These are phyloP conservation scores for Sebastes itinus DNA, from an alignment of 2,797 vertebrate genomes.

Conservation along the genomic window DNA sequence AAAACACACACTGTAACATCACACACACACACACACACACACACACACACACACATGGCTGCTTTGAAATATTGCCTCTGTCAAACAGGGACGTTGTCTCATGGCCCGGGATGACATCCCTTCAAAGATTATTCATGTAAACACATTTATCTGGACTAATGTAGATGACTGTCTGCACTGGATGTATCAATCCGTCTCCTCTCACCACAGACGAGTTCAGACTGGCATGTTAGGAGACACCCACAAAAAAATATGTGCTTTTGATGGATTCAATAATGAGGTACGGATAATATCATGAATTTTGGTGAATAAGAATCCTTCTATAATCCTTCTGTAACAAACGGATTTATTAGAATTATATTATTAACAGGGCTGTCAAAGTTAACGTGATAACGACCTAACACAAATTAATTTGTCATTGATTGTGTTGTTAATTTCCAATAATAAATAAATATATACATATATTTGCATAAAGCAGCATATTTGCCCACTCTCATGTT, in stretches of 20 bases:
- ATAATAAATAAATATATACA: too few relatives aligned
- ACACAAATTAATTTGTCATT: too few relatives aligned
- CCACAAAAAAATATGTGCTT: background rate
- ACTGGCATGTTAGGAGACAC: background rate
- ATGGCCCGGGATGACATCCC: conserved; percentile 26
- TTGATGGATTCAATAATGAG: background rate
- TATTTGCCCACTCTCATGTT: too few relatives aligned
- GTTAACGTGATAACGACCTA: too few relatives aligned
- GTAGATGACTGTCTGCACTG: conserved; percentile 13
- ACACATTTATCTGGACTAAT: conserved; percentile 54
- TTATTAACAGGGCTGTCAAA: too few relatives aligned
- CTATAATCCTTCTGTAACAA: background rate
- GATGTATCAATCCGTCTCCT: conserved; percentile 5
- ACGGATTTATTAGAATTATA: background rate
- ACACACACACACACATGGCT: background rate
- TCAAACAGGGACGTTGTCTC: conserved; percentile 27
- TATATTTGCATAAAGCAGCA: too few relatives aligned
- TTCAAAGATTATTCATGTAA: conserved; percentile 54
- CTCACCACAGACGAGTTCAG: background rate
- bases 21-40: background rate
- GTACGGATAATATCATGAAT: background rate
- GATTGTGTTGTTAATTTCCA: too few relatives aligned
- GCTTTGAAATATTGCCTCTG: conserved; percentile 52
- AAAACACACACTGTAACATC: background rate
- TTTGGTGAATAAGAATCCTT: background rate